Evolutionary conservation across 1,140 invertebrate genomes (phyloP).

Genomic region (Rhopalosiphum padi): DNA sequence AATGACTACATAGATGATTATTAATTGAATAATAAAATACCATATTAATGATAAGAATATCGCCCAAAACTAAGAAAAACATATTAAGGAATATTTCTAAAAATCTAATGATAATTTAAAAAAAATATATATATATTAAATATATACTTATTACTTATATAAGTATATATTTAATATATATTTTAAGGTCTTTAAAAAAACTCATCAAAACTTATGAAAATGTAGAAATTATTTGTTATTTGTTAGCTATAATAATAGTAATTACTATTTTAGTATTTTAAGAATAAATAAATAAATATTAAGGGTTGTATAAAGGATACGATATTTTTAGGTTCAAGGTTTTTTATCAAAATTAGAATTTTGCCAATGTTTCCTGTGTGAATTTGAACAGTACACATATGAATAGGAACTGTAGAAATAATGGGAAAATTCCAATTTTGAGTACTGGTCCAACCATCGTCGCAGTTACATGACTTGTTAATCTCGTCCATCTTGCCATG

Average conservation of each 20-base stretch:
- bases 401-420: neutral
- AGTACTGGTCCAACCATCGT: neutral
- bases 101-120: neutral
- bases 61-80: neutral
- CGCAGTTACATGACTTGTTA: neutral
- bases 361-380: too few species aligned
- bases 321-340: neutral
- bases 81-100: neutral
- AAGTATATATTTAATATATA: neutral
- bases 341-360: too few species aligned
- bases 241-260: neutral
- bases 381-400: neutral
- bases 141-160: neutral
- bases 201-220: neutral
- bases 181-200: neutral
- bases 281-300: neutral
- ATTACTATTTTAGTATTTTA: neutral
- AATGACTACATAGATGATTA: neutral
- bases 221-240: neutral
- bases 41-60: neutral
- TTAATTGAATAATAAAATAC: constrained; percentile 6
- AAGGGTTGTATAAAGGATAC: constrained; percentile 27
- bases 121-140: neutral
- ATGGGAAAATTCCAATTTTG: neutral
- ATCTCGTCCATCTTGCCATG: neutral